Evolutionary conservation across 1,140 invertebrate species (phyloP).

Genomic region (Daktulosphaira vitifoliae): DNA sequence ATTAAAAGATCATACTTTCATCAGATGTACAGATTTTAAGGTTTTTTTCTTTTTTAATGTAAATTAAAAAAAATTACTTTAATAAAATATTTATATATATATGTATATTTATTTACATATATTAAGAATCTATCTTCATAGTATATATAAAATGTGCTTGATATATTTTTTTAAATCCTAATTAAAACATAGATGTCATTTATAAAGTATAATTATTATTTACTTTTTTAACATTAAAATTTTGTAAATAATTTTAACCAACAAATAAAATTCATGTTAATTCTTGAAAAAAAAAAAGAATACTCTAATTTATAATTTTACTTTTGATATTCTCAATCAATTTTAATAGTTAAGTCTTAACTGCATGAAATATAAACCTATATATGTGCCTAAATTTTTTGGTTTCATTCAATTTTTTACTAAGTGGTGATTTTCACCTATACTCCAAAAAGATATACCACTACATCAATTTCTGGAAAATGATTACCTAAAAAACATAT

Average conservation of each 20-base stretch:
- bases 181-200: conserved; percentile 13
- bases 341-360: conserved; percentile 21
- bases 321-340: conserved; percentile 15
- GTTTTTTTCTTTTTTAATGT: conserved; percentile 29
- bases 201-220: conserved; percentile 30
- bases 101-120: background rate
- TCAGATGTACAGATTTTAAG: conserved; percentile 6
- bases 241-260: conserved; percentile 33
- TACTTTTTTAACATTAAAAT: conserved; percentile 10
- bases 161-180: background rate
- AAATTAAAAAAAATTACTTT: conserved; percentile 29
- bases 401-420: too few relatives aligned
- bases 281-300: conserved; percentile 1
- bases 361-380: conserved; percentile 7
- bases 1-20: background rate
- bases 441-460: too few relatives aligned
- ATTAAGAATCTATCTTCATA: background rate
- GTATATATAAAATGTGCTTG: conserved; percentile 14
- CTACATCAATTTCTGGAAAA: too few relatives aligned
- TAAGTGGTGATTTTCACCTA: conserved; percentile 14
- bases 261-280: conserved; percentile 18
- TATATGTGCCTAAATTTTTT: conserved; percentile 21
- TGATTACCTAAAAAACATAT: too few relatives aligned
- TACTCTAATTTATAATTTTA: conserved; percentile 12
- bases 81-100: conserved; percentile 28